Evolutionary conservation across 2,113 vertebrate species (phyloP).

Genomic region (Willisornis vidua): DNA sequence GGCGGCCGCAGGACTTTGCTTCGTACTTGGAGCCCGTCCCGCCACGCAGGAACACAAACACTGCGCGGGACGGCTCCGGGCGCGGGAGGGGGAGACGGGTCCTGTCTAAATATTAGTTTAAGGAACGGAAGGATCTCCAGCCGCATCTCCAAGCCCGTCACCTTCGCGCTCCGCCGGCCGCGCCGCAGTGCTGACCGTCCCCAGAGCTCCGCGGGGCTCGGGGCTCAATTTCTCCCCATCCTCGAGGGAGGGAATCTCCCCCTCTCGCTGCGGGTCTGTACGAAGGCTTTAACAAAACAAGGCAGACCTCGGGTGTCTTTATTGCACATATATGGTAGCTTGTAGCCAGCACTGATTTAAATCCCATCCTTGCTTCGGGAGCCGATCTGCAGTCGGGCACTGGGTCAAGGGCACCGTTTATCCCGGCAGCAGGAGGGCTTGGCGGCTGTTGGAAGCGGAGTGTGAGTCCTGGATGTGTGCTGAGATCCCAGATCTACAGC

Average conservation of each 20-base stretch:
- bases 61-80: not conserved
- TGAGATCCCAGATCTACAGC: not conserved
- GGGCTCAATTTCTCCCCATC: not conserved
- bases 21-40: conserved; percentile 27
- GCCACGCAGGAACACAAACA: conserved; percentile 17
- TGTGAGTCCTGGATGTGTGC: fast-evolving
- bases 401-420: not conserved
- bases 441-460: fast-evolving
- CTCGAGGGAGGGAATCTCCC: conserved; percentile 29
- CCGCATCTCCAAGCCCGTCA: conserved; percentile 10
- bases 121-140: conserved; percentile 45
- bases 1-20: not conserved
- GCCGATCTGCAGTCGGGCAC: not conserved
- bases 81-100: not conserved
- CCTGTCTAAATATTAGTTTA: conserved; percentile 67
- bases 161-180: not conserved
- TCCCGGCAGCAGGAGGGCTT: not conserved
- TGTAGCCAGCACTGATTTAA: conserved; percentile 46
- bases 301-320: conserved; percentile 12
- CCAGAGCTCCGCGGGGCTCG: not conserved
- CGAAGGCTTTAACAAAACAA: conserved; percentile 23
- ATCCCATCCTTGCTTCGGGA: conserved; percentile 5
- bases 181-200: not conserved
- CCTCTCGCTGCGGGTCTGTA: not conserved
- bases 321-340: conserved; percentile 68